Evolutionary conservation across 2,797 vertebrate species (phyloP).

Genomic region (Manis crassicaudata): DNA sequence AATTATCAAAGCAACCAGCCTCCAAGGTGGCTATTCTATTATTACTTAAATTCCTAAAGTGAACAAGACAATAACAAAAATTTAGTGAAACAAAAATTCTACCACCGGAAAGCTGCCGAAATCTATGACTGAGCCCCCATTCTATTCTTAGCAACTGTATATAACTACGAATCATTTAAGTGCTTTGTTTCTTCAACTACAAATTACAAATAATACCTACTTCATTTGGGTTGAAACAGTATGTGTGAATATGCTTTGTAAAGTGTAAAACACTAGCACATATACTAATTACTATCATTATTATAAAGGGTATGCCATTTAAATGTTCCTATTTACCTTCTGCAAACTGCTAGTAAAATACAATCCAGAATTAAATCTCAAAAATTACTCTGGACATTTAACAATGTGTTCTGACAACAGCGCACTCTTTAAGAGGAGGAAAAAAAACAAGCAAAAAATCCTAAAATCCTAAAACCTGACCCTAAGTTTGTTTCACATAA

Average conservation of each 20-base stretch:
- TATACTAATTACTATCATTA: background rate
- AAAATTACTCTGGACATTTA: conserved; percentile 7
- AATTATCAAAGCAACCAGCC: conserved; percentile 96
- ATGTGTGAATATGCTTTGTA: background rate
- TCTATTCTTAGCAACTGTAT: background rate
- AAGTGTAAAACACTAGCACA: background rate
- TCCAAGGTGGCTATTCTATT: conserved; percentile 95
- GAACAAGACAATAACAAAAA: conserved; percentile 49
- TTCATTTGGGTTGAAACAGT: background rate
- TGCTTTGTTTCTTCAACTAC: conserved; percentile 40
- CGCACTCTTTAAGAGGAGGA: background rate
- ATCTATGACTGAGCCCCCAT: background rate
- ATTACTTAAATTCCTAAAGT: conserved; percentile 95
- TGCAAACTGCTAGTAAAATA: conserved; percentile 22
- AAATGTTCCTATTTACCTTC: conserved; percentile 15
- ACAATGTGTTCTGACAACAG: conserved; percentile 41
- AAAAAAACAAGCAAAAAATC: background rate
- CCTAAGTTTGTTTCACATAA: background rate
- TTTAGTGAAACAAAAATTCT: background rate
- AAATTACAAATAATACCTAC: background rate
- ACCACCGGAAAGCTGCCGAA: conserved; percentile 2
- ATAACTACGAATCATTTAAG: conserved; percentile 14
- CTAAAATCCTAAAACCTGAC: background rate
- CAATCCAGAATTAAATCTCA: conserved; percentile 35
- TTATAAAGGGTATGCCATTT: background rate